A percentile compares a stretch with the other conserved stretches of the same genome.
These are phyloP conservation scores for Xylophagus ater DNA, from an alignment of 2,888 invertebrate species.

Conservation along the genomic window DNA sequence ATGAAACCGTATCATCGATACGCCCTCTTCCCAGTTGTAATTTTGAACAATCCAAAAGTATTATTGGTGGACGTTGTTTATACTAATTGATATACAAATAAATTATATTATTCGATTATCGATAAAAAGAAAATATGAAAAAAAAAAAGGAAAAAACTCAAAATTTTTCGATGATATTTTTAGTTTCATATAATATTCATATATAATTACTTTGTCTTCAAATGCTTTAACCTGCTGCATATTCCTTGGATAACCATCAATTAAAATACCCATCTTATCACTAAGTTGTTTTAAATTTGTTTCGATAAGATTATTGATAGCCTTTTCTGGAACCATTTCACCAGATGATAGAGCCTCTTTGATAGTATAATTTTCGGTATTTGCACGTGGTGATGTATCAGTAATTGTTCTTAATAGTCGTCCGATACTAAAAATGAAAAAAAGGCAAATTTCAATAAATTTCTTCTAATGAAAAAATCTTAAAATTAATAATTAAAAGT, in stretches of 20 bases:
- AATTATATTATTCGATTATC: too few relatives aligned
- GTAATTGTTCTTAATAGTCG: constrained; percentile 63
- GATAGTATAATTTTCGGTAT: constrained; percentile 53
- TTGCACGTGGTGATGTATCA: constrained; percentile 50
- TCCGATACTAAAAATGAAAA: constrained; percentile 50
- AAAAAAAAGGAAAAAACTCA: constrained; percentile 1
- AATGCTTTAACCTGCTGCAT: constrained; percentile 79
- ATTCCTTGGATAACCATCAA: constrained; percentile 92
- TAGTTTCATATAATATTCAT: not conserved
- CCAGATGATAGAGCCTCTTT: constrained; percentile 63
- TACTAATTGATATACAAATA: too few relatives aligned
- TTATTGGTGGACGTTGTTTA: constrained; percentile 62
- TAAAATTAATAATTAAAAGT: too few relatives aligned
- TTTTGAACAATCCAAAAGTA: constrained; percentile 85
- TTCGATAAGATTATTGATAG: constrained; percentile 65
- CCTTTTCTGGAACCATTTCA: constrained; percentile 68
- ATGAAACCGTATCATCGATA: constrained; percentile 76
- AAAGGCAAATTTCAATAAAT: too few relatives aligned
- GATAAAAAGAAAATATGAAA: too few relatives aligned
- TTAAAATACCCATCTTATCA: constrained; percentile 66
- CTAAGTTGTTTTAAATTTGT: constrained; percentile 50
- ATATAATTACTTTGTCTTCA: constrained; percentile 63
- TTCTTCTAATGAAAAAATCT: too few relatives aligned
- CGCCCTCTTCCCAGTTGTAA: constrained; percentile 73
- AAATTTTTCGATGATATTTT: constrained; percentile 5